These are phyloP conservation scores for Moxostoma hubbsi DNA, from an alignment of 2,797 vertebrate genomes.

Conservation along the genomic window DNA sequence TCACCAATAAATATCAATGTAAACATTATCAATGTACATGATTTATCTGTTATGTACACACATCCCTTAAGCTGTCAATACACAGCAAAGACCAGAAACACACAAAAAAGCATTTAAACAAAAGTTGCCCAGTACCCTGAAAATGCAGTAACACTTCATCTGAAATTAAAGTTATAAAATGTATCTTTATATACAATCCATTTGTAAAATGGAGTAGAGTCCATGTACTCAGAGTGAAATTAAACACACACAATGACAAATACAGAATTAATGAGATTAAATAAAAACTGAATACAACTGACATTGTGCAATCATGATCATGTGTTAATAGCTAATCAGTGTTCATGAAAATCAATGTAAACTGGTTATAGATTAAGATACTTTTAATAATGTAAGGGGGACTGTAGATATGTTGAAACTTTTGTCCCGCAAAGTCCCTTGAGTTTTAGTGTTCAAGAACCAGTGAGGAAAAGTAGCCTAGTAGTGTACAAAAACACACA, in stretches of 20 bases:
- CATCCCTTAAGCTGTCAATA: conserved; percentile 68
- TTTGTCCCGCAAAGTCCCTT: not conserved
- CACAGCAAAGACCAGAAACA: conserved; percentile 57
- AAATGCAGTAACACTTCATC: conserved; percentile 53
- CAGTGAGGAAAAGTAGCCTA: not conserved
- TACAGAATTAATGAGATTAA: conserved; percentile 21
- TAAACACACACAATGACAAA: conserved; percentile 15
- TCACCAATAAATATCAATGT: conserved; percentile 70
- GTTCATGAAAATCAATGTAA: not conserved
- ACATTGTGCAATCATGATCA: not conserved
- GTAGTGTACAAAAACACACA: too few relatives aligned
- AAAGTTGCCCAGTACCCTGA: conserved; percentile 61
- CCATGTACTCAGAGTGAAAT: conserved; percentile 28
- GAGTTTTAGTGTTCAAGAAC: not conserved
- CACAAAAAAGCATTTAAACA: conserved; percentile 47
- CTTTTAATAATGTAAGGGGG: too few relatives aligned
- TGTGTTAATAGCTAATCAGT: not conserved
- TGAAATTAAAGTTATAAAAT: conserved; percentile 46
- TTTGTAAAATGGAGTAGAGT: conserved; percentile 30
- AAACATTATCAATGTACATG: conserved; percentile 67
- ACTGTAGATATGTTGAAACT: too few relatives aligned
- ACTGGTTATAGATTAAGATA: not conserved
- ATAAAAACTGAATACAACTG: conserved; percentile 7
- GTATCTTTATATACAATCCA: conserved; percentile 46
- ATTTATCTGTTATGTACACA: conserved; percentile 61